Base-by-base conservation (phyloP, 2,797 vertebrate genomes). In the Chrosomus eos region DNA sequence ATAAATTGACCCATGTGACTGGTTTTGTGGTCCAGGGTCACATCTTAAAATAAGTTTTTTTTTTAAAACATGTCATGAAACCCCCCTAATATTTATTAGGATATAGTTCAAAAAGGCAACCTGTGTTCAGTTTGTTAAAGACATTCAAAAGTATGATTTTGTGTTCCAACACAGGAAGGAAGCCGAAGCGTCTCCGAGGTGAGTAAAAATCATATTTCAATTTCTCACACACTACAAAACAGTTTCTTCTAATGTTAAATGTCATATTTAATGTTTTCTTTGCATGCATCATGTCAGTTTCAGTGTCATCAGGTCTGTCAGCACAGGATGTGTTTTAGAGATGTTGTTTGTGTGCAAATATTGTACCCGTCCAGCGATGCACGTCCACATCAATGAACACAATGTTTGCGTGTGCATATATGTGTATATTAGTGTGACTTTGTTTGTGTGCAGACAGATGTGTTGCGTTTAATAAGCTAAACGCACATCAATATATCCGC, bases 181-280 rank as follows among this genome's bases (percentile, higher is more conserved):
- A 67, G 95, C 94, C 80, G 98, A 99, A 81, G 96, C 96, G 0
- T 97, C 97, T 28, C 97, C 97, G 87, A 97, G 98, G 98, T 99
- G 88, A 82, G 82, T 80, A 5, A 10, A 26, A 73, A 55, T 48
- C 21, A 66, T 3, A 71, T 31, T 66, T 67, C n/a, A 2, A 71
- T 31, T 66, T 67, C n/a, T 36, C 7, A 71, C 36, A 70, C 33
- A 19, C 9, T 11, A 38, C 13, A n/a, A 33, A 62, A 64, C 26
- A 28, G n/a, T 16, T 62, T 62, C 60, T 62, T 62, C 60, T 14
- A 16, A 31, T 76, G 4, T 19, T 66, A 28, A 28, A 19, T 66
- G 21, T 45, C 18, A 33, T 21, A 3, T 66, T 21, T 38, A 26
- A 38, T 40, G 31, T 7, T 45, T 74, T 71, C 5, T 62, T 51